A percentile compares a stretch with the other conserved stretches of the same genome.
phyloP scores from a whole-genome alignment of 37 sponge, comb jelly and placozoan genomes.

The Hormiphora californensis region DNA sequence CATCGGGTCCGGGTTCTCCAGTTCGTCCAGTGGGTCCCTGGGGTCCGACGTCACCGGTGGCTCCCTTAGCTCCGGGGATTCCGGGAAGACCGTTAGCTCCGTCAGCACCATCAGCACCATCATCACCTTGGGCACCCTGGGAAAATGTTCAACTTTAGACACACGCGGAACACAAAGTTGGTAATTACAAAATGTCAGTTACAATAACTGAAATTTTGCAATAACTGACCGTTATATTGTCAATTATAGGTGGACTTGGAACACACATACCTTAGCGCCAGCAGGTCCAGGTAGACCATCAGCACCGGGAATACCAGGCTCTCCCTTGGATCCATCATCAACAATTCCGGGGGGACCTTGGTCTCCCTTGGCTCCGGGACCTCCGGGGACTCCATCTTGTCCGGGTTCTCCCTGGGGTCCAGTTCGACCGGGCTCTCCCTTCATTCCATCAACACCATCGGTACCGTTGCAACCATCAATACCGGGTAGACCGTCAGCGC shows the following conservation, averaged over 20 bases:
- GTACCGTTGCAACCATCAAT: slow-evolving; percentile 4
- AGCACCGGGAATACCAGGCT: slow-evolving; percentile 9
- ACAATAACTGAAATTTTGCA: too few species aligned
- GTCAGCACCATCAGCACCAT: too few species aligned
- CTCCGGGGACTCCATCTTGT: not conserved
- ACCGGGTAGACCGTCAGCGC: too few species aligned
- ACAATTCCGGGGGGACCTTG: not conserved
- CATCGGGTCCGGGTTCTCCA: slow-evolving; percentile 17
- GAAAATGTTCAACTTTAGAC: too few species aligned
- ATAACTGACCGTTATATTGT: too few species aligned
- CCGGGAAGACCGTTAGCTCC: too few species aligned
- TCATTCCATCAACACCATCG: not conserved
- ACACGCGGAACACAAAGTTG: too few species aligned
- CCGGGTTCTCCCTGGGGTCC: slow-evolving; percentile 18
- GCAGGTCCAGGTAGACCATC: not conserved
- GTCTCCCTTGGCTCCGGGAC: not conserved
- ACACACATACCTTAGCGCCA: not conserved
- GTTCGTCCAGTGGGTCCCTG: not conserved
- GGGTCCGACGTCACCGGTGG: not conserved
- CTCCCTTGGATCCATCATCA: slow-evolving; percentile 18
- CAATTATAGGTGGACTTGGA: too few species aligned
- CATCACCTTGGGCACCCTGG: too few species aligned
- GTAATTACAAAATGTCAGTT: too few species aligned
- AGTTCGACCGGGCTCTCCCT: not conserved
- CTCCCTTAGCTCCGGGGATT: not conserved